Base-by-base conservation (phyloP, 2,113 vertebrate genomes). In the Clarias batrachus region DNA sequence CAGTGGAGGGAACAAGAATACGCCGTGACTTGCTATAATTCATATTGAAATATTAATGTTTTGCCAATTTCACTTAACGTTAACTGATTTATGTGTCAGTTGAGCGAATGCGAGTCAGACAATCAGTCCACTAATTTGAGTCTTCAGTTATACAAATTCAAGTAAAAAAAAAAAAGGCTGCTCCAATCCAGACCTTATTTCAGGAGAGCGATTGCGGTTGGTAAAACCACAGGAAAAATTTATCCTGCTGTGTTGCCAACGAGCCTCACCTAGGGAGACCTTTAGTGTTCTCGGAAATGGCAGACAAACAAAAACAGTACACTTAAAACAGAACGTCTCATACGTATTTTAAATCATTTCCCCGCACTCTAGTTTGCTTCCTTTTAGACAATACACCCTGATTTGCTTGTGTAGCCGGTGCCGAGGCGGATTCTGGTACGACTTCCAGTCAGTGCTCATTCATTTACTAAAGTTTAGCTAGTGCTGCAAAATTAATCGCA, bases 161-260 rank as follows among this genome's bases (percentile, higher is more conserved):
- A 73, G 65, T 66, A 23, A 56, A 7, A 79, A 56, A 25, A 81
- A 86, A 21, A 41, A 79, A 33, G 85, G 85, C 84, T 84, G 82
- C 74, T 73, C 30, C 57, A 79, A 74, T 81, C 59, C 85, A 86
- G 77, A 77, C 66, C 21, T 66, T 83, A 27, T 62, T 74, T 68
- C 85, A 80, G 41, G 81, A 81, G 27, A 86, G 88, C 41, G 63
- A 59, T 89, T 86, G 85, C 63, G 88, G 88, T 89, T 84, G 86
- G 76, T 70, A 76, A 89, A 89, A 73, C 81, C 74, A 74, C 85
- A 86, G 65, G 81, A 25, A 48, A 85, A 82, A 86, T 86, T 84
- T 63, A 74, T 86, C 66, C 65, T 66, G 88, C 70, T 4, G 48
- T 73, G 60, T 78, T 84, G 74, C 66, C 78, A 37, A 14, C 68